These are phyloP conservation scores for Formicarius rufipectus DNA, from an alignment of 2,113 vertebrate genomes.

Conservation along the genomic window DNA sequence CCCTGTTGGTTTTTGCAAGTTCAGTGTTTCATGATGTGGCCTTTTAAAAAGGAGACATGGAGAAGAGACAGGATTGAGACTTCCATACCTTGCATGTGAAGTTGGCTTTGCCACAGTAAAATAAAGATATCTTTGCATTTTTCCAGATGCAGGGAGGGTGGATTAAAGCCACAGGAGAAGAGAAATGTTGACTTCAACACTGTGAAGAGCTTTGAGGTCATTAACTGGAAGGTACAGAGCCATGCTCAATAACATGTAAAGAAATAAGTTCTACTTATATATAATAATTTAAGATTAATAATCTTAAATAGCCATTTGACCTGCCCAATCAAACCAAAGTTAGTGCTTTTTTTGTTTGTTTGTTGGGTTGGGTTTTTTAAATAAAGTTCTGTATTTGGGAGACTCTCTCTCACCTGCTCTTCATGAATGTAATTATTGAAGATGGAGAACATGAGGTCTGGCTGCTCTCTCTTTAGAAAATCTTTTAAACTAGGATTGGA, in stretches of 20 bases:
- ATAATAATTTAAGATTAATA: neutral
- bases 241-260: neutral
- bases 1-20: neutral
- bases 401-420: neutral
- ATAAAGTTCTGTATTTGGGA: neutral
- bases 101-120: neutral
- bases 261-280: neutral
- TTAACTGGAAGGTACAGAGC: neutral
- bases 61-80: neutral
- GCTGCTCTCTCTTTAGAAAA: constrained; percentile 31
- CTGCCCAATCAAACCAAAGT: neutral
- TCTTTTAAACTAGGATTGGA: neutral
- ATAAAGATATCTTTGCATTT: neutral
- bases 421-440: neutral
- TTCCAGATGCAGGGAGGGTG: neutral
- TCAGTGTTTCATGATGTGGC: neutral
- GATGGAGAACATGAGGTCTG: neutral
- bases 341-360: neutral
- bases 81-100: neutral
- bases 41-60: neutral
- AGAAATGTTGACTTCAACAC: neutral
- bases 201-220: neutral
- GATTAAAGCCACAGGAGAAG: neutral
- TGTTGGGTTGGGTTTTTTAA: neutral
- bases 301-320: neutral